These are phyloP conservation scores for Yponomeuta plumbellus DNA, from an alignment of 2,888 invertebrate genomes.

Conservation along the genomic window DNA sequence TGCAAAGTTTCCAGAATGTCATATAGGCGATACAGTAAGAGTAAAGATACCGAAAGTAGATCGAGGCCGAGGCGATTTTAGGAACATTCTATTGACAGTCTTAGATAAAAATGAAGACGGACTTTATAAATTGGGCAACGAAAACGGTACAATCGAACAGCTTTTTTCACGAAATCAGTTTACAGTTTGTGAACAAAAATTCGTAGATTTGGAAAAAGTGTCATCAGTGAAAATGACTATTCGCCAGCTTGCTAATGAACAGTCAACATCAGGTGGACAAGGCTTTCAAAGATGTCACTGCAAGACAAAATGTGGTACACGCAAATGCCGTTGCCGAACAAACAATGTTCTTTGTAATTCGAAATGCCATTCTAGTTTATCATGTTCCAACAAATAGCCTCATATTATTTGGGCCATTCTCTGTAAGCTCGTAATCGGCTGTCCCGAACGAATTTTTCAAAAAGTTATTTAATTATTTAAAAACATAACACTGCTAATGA, in stretches of 20 bases:
- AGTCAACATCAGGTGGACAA: slow-evolving; percentile 24
- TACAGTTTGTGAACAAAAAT: slow-evolving; percentile 2
- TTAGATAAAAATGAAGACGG: slow-evolving; percentile 21
- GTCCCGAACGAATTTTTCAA: too few species aligned
- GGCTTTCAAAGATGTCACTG: slow-evolving; percentile 24
- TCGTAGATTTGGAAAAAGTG: slow-evolving; percentile 23
- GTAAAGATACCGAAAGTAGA: slow-evolving; percentile 28
- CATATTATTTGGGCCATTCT: too few species aligned
- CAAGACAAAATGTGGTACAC: slow-evolving; percentile 20
- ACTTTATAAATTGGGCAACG: slow-evolving; percentile 22
- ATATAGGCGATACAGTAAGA: slow-evolving; percentile 28
- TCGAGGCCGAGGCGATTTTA: slow-evolving; percentile 27
- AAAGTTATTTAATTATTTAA: too few species aligned
- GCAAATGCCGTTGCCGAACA: too few species aligned
- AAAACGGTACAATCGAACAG: slow-evolving; percentile 21
- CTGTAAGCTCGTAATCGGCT: too few species aligned
- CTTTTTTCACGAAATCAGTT: too few species aligned
- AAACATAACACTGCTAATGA: too few species aligned
- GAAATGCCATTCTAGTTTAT: too few species aligned
- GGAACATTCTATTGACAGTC: slow-evolving; percentile 24
- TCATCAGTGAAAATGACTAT: slow-evolving; percentile 25
- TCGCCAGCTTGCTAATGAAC: slow-evolving; percentile 24
- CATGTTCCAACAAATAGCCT: too few species aligned
- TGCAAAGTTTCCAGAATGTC: slow-evolving; percentile 25
- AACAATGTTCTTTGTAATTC: too few species aligned